Base-by-base conservation (phyloP, 1,140 invertebrate genomes). In the Drosophila tropicalis region DNA sequence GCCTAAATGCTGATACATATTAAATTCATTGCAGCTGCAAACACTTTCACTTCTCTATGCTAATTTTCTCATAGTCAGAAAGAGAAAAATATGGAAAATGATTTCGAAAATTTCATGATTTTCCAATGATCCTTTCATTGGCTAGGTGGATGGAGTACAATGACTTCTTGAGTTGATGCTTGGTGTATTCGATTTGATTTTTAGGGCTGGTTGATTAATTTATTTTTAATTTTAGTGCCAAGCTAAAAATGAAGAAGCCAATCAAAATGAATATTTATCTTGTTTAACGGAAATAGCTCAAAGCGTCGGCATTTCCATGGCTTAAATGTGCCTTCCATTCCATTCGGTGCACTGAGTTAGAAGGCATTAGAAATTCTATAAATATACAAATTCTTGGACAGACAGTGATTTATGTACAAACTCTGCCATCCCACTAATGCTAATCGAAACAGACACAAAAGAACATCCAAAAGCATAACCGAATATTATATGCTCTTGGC, bases 1-100 rank as follows among this genome's bases (percentile, higher is more conserved):
- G 67, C 70, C 57, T 56, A 77, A 77, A 62, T 57, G 74, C 66
- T 69, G 81, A 70, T 76, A 75, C 83, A 85, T 72, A 85, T 85
- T 82, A 86, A 86, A 81, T 81, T 61, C 70, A 75, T 54, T 82
- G 81, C 82, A 85, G 81, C 81, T 84, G 81, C 81, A 76, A 63
- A 70, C 82, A 78, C 81, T 85, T 85, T 85, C 81, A 85, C 81
- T 85, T 85, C 70, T 62, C 78, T 70, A 78, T 81, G 81, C 79
- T 86, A 85, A 85, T 85, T 86, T 73, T 56, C 39, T 13, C 51
- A 66, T 67, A 61, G 9, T 2, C 17, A 58, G 19, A 10, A 4
- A 56, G 54, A 32, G 10, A 12, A 73, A 67, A 67, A 61, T 22
- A 32, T 22, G 15, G 34, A 54, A 44, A 74, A 61, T 36, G 44